phyloP scores from a whole-genome alignment of 2,888 invertebrate species.

The Cylloceria caligata region DNA sequence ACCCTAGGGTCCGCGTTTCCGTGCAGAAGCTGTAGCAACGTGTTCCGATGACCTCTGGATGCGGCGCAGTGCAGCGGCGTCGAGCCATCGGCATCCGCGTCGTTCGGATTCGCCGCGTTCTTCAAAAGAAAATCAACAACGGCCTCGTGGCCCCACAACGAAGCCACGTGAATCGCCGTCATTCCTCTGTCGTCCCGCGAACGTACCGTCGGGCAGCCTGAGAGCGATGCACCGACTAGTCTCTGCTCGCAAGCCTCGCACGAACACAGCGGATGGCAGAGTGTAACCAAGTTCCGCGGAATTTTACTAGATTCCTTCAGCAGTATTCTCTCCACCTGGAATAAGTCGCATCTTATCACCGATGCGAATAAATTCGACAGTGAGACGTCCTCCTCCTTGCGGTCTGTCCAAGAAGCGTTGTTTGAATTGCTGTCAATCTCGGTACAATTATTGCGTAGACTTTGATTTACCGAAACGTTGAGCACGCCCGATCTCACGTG shows the following conservation, averaged over 20 bases:
- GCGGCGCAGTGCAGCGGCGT: slow-evolving; percentile 91
- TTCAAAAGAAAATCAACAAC: slow-evolving; percentile 89
- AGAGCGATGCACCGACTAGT: slow-evolving; percentile 80
- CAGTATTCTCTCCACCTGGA: slow-evolving; percentile 86
- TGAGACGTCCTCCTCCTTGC: slow-evolving; percentile 82
- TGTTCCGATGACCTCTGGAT: slow-evolving; percentile 91
- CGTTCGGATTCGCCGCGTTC: slow-evolving; percentile 88
- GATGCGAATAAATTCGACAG: slow-evolving; percentile 86
- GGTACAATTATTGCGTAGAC: not conserved
- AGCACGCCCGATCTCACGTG: slow-evolving; percentile 88
- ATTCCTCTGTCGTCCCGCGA: slow-evolving; percentile 88
- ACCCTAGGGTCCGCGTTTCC: slow-evolving; percentile 87
- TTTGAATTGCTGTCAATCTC: slow-evolving; percentile 12
- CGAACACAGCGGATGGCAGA: slow-evolving; percentile 93
- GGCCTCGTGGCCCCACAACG: slow-evolving; percentile 89
- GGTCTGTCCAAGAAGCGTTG: not conserved
- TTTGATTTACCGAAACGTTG: not conserved
- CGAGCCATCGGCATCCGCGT: slow-evolving; percentile 88
- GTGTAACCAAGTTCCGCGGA: slow-evolving; percentile 71
- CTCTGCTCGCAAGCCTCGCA: slow-evolving; percentile 90
- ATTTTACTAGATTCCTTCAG: slow-evolving; percentile 83
- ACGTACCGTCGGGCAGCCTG: slow-evolving; percentile 85
- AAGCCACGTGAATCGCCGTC: slow-evolving; percentile 90
- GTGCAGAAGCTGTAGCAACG: slow-evolving; percentile 90
- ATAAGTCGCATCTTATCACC: slow-evolving; percentile 87